phyloP scores from a whole-genome alignment of 2,113 vertebrate species.

The Strigops habroptila region DNA sequence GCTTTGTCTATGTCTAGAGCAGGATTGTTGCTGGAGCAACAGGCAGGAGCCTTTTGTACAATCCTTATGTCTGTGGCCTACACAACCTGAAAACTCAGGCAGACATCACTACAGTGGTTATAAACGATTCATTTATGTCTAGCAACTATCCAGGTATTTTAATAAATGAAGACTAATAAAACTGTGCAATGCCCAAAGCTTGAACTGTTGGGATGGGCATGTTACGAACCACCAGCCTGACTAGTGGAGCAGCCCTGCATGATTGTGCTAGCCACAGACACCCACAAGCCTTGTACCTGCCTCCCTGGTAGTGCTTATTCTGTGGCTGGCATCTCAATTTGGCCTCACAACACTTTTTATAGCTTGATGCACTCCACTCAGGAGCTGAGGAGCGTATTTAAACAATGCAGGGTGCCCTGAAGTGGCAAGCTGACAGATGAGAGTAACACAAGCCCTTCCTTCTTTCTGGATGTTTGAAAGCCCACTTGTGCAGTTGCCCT shows the following conservation, averaged over 20 bases:
- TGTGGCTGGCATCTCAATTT: not conserved
- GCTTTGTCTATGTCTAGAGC: not conserved
- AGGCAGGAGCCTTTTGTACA: not conserved
- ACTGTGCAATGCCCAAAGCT: not conserved
- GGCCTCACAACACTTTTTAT: not conserved
- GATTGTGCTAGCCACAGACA: accelerated
- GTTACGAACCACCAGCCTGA: not conserved
- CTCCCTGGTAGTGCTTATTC: not conserved
- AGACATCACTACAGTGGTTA: not conserved
- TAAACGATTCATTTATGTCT: not conserved
- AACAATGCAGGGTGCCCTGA: not conserved
- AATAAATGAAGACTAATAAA: not conserved
- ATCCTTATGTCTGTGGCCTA: accelerated
- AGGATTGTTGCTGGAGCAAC: not conserved
- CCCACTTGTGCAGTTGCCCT: not conserved
- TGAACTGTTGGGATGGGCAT: not conserved
- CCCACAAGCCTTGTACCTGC: not conserved
- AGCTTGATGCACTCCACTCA: accelerated
- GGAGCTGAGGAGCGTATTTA: not conserved
- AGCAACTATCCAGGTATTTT: not conserved
- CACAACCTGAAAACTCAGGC: not conserved
- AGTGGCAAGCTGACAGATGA: not conserved
- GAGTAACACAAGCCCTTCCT: not conserved
- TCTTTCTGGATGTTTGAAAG: slow-evolving; percentile 11
- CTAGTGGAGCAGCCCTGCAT: accelerated